Percentiles rank a stretch among this genome's conserved stretches.
phyloP scores from a whole-genome alignment of 2,113 vertebrate genomes.

The Mystacornis crossleyi region DNA sequence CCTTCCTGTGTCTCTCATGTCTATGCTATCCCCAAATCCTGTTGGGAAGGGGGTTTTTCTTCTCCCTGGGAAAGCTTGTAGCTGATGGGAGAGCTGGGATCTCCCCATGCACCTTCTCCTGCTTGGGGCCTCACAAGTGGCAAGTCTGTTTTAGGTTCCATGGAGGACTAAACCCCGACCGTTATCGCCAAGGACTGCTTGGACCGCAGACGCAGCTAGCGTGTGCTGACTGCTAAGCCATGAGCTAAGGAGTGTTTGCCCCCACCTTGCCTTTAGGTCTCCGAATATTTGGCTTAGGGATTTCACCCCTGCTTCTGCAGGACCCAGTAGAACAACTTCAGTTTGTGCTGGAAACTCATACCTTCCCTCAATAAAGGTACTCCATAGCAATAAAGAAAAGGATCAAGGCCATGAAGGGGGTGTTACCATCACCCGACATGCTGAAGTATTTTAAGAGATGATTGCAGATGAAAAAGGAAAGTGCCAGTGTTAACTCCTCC shows the following conservation, averaged over 20 bases:
- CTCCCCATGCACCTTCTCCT: not conserved
- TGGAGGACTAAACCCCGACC: not conserved
- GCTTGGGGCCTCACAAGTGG: not conserved
- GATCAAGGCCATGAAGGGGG: not conserved
- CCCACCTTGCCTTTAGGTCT: not conserved
- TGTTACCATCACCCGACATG: accelerated
- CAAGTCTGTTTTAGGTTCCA: not conserved
- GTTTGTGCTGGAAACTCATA: not conserved
- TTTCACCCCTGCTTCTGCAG: not conserved
- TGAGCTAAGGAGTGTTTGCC: not conserved
- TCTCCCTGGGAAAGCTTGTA: not conserved
- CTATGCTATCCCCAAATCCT: not conserved
- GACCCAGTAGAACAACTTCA: not conserved
- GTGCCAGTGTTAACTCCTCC: accelerated
- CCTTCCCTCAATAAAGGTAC: not conserved
- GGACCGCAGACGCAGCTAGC: not conserved
- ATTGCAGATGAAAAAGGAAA: not conserved
- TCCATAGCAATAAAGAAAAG: not conserved
- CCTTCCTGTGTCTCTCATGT: not conserved
- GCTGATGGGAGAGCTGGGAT: not conserved
- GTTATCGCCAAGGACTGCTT: not conserved
- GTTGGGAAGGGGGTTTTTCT: not conserved
- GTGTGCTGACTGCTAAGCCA: not conserved
- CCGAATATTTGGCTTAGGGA: not conserved
- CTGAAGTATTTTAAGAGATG: not conserved